Percentiles rank a stretch among this genome's conserved stretches.
Evolutionary conservation across 1,140 invertebrate genomes (phyloP).

Genomic region (Pogonus chalceus): DNA sequence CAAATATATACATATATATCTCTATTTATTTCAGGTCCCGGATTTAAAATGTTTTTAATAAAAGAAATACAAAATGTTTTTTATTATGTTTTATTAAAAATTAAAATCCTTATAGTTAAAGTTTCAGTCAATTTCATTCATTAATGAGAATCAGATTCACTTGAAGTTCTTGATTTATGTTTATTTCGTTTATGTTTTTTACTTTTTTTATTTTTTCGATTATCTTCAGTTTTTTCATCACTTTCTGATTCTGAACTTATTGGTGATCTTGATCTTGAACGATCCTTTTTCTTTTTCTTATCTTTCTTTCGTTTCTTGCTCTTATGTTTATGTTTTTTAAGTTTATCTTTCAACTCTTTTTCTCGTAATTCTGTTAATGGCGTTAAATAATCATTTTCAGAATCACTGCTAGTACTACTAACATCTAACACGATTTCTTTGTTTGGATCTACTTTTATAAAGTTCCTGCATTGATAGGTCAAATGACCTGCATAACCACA

Average conservation of each 20-base stretch:
- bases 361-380: slow-evolving; percentile 70
- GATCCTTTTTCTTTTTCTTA: slow-evolving; percentile 23
- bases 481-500: slow-evolving; percentile 92
- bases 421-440: slow-evolving; percentile 91
- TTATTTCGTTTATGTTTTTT: background rate
- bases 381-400: slow-evolving; percentile 65
- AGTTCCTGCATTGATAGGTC: slow-evolving; percentile 93
- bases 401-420: slow-evolving; percentile 88
- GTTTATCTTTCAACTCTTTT: slow-evolving; percentile 59
- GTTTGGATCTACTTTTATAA: slow-evolving; percentile 79
- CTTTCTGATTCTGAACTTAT: background rate
- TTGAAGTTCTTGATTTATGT: slow-evolving; percentile 18
- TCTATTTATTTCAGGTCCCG: no score
- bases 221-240: background rate
- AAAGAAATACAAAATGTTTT: background rate
- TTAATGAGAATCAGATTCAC: slow-evolving; percentile 26
- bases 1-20: no score
- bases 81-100: background rate
- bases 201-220: background rate
- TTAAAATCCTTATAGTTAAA: no score
- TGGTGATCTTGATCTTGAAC: background rate
- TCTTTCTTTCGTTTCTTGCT: slow-evolving; percentile 40
- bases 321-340: slow-evolving; percentile 43
- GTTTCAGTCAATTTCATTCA: no score
- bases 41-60: no score